Conservation (phyloP, 37 sponge, comb jelly and placozoan genomes). For the Oopsacas minuta region DNA sequence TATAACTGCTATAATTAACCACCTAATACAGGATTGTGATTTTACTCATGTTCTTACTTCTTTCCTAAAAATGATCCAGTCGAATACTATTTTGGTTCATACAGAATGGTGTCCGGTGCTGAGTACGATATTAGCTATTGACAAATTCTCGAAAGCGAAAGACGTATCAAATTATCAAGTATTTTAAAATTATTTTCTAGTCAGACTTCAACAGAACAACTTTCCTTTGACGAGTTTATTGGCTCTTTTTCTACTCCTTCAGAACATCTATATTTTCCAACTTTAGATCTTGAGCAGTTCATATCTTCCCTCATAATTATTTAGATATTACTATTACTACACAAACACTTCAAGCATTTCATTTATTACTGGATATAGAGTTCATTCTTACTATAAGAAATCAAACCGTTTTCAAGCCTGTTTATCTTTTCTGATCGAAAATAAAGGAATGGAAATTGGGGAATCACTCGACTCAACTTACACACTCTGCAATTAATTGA, state of each 20-base stretch:
- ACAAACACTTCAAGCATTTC: conserved; percentile 15
- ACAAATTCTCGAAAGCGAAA: not conserved
- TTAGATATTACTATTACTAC: conserved; percentile 6
- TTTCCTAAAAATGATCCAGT: conserved; percentile 7
- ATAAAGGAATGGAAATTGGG: not conserved
- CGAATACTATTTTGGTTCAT: not conserved
- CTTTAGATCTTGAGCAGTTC: conserved; percentile 16
- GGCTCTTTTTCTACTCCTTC: conserved; percentile 17
- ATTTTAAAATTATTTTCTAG: not conserved
- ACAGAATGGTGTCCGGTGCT: not conserved
- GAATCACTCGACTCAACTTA: conserved; percentile 13
- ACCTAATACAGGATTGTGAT: not conserved
- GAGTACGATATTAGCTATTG: conserved; percentile 1
- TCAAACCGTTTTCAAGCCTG: conserved; percentile 9
- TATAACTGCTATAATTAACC: not conserved
- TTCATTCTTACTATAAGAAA: conserved; percentile 20
- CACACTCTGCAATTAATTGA: conserved; percentile 19
- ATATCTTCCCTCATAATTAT: conserved; percentile 19
- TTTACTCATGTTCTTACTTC: not conserved
- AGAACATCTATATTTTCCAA: conserved; percentile 19
- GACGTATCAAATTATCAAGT: not conserved
- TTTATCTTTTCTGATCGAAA: conserved; percentile 13
- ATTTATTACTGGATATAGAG: conserved; percentile 3
- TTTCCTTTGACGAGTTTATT: not conserved
- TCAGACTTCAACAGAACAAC: conserved; percentile 10